A percentile compares a stretch with the other conserved stretches of the same genome.
These are phyloP conservation scores for Euspilapteryx auroguttella DNA, from an alignment of 2,888 invertebrate genomes.

Conservation along the genomic window DNA sequence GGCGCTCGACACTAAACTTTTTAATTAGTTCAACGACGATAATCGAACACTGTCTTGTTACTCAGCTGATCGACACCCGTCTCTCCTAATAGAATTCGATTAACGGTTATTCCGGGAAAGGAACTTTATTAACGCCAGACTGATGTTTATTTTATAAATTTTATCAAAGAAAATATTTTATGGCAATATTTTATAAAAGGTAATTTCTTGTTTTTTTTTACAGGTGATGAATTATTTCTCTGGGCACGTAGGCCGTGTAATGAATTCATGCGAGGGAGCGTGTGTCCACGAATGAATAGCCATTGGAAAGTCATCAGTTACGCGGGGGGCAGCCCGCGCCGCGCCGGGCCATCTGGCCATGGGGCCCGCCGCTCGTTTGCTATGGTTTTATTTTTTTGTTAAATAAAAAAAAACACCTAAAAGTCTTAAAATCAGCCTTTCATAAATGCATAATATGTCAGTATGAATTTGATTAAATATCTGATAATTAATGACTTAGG, in stretches of 20 bases:
- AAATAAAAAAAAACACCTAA: no score
- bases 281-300: conserved; percentile 44
- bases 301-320: conserved; percentile 60
- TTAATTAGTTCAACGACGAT: conserved; percentile 48
- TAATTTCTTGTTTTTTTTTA: conserved; percentile 15
- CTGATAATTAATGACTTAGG: no score
- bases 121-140: no score
- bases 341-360: conserved; percentile 52
- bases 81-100: conserved; percentile 7
- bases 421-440: no score
- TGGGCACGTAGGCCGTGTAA: conserved; percentile 19
- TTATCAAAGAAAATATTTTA: neutral
- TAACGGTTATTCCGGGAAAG: no score
- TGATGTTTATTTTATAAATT: neutral
- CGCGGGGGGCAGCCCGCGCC: conserved; percentile 47
- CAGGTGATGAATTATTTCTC: conserved; percentile 11
- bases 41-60: conserved; percentile 33
- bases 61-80: conserved; percentile 13
- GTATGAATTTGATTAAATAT: no score
- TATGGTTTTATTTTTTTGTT: conserved; percentile 41
- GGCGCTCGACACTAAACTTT: conserved; percentile 21
- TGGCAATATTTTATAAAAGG: neutral
- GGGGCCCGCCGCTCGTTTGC: conserved; percentile 17
- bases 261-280: conserved; percentile 20
- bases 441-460: no score